These are phyloP conservation scores for Actinemys pallida DNA, from an alignment of 2,113 vertebrate species.

Conservation along the genomic window DNA sequence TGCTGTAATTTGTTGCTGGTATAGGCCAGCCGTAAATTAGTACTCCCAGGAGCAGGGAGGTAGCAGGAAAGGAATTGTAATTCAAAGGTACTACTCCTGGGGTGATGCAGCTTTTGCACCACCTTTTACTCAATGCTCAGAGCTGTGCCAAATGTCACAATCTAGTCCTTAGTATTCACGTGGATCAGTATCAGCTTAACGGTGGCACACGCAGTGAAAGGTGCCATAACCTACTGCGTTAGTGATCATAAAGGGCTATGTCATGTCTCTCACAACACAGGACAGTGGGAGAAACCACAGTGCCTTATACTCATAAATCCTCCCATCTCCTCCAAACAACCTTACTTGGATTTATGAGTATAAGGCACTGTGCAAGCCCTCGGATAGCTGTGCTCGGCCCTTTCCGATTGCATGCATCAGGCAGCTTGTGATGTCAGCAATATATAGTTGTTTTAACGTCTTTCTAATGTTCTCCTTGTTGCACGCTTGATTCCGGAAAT, in stretches of 20 bases:
- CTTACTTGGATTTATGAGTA: no score
- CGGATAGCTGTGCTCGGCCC: background rate
- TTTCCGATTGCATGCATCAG: background rate
- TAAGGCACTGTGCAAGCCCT: background rate
- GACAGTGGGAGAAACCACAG: background rate
- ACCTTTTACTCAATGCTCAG: background rate
- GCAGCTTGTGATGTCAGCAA: constrained; percentile 7
- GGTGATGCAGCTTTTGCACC: background rate
- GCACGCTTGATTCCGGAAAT: constrained; percentile 11
- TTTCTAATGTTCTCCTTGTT: constrained; percentile 43
- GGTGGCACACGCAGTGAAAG: background rate
- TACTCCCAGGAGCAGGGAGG: background rate
- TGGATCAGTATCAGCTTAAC: background rate
- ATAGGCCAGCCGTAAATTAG: background rate
- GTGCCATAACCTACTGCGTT: background rate
- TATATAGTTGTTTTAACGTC: constrained; percentile 2
- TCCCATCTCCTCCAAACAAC: no score
- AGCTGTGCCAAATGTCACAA: background rate
- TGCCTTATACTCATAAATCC: background rate
- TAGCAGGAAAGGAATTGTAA: background rate
- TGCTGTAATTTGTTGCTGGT: background rate
- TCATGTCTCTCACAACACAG: background rate
- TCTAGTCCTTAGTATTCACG: background rate
- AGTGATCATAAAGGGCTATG: background rate
- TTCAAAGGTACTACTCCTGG: background rate